phyloP scores from a whole-genome alignment of 2,888 invertebrate species.

The Homarus gammarus region DNA sequence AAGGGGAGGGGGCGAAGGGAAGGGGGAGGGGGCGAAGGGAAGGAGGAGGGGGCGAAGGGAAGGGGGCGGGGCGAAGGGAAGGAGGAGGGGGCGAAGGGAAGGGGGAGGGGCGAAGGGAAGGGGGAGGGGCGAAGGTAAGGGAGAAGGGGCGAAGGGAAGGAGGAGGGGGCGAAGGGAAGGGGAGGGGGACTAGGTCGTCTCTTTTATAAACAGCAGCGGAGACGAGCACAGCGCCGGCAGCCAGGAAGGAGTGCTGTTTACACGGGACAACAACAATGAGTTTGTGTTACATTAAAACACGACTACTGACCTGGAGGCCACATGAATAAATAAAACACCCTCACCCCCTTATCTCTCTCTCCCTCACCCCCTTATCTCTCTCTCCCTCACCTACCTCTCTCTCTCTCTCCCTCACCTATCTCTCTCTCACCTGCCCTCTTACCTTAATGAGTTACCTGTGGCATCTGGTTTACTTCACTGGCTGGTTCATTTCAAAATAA shows the following conservation, averaged over 20 bases:
- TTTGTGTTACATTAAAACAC: not conserved
- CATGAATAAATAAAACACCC: not conserved
- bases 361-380: no score
- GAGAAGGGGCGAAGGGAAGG: not conserved
- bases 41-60: not conserved
- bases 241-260: no score
- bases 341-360: not conserved
- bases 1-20: no score
- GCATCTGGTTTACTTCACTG: no score
- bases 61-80: not conserved
- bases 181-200: not conserved
- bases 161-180: not conserved
- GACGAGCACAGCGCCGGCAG: no score
- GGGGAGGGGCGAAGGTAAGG: not conserved
- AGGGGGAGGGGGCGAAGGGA: no score
- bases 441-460: no score
- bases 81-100: not conserved
- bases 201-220: not conserved
- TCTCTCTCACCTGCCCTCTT: not conserved
- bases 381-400: not conserved
- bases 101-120: not conserved
- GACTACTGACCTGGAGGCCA: not conserved
- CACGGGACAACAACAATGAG: no score
- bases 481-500: no score
- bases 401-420: not conserved